phyloP scores from a whole-genome alignment of 1,140 invertebrate species.

The Plectrocnemia conspersa region DNA sequence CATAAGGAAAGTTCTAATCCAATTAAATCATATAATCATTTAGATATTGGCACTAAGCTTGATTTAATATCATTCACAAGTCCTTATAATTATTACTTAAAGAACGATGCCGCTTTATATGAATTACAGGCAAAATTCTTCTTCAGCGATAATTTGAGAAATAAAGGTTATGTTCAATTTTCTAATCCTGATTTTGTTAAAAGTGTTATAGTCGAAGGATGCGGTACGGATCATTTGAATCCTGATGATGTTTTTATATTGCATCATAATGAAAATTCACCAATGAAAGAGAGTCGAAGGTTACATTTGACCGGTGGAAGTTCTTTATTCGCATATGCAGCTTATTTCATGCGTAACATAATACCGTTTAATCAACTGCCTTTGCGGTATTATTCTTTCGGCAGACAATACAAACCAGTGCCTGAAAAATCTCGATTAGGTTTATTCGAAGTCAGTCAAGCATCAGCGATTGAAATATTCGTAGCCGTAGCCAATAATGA shows the following conservation, averaged over 20 bases:
- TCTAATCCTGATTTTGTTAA: constrained; percentile 64
- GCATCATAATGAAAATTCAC: constrained; percentile 48
- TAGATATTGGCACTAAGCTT: constrained; percentile 52
- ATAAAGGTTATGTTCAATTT: constrained; percentile 51
- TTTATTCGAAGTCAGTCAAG: constrained; percentile 59
- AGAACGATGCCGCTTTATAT: constrained; percentile 58
- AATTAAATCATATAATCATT: constrained; percentile 47
- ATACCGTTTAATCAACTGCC: constrained; percentile 55
- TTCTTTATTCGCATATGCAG: constrained; percentile 59
- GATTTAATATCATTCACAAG: constrained; percentile 56
- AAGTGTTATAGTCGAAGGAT: constrained; percentile 64
- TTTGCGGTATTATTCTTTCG: constrained; percentile 57
- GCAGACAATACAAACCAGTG: constrained; percentile 58
- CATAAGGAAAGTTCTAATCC: constrained; percentile 38
- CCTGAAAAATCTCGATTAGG: constrained; percentile 40
- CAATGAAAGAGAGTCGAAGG: constrained; percentile 46
- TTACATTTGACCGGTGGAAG: constrained; percentile 63
- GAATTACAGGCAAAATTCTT: constrained; percentile 58
- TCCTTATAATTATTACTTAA: constrained; percentile 58
- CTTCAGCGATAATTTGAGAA: constrained; percentile 47
- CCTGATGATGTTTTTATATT: constrained; percentile 53
- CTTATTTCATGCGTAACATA: constrained; percentile 58
- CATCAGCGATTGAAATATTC: constrained; percentile 57
- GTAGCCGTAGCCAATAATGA: constrained; percentile 45
- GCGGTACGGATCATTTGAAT: constrained; percentile 55